phyloP scores from a whole-genome alignment of 1,140 invertebrate genomes.

The Saxidomus purpurata region DNA sequence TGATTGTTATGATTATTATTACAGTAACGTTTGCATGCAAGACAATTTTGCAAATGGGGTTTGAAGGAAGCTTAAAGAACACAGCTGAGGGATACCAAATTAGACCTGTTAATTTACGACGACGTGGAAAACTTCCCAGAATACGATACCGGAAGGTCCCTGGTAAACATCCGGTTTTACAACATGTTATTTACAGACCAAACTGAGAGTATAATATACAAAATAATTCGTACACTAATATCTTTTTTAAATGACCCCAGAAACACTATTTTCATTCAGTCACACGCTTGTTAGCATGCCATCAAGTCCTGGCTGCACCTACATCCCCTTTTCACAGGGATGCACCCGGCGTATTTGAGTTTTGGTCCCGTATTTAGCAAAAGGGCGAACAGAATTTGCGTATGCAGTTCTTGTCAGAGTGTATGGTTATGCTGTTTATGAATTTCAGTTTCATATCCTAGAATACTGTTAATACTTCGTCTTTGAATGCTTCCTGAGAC shows the following conservation, averaged over 20 bases:
- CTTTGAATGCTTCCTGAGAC: too few relatives aligned
- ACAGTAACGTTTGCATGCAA: conserved; percentile 50
- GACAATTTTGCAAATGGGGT: conserved; percentile 44
- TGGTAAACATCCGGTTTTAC: neutral
- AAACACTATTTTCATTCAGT: neutral
- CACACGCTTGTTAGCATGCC: too few relatives aligned
- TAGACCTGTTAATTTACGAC: neutral
- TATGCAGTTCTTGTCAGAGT: too few relatives aligned
- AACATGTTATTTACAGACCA: neutral
- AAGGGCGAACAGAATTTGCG: too few relatives aligned
- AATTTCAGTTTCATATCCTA: too few relatives aligned
- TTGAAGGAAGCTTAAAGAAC: conserved; percentile 52
- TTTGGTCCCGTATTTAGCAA: too few relatives aligned
- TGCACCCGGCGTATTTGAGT: too few relatives aligned
- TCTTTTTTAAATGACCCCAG: neutral
- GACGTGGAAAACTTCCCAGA: conserved; percentile 36
- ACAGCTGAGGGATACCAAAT: conserved; percentile 35
- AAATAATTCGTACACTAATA: neutral
- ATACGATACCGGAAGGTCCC: conserved; percentile 43
- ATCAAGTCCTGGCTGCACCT: too few relatives aligned
- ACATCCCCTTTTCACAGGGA: too few relatives aligned
- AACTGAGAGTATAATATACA: neutral
- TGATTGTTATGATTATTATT: too few relatives aligned
- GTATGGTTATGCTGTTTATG: too few relatives aligned
- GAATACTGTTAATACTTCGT: too few relatives aligned